Evolutionary conservation across 2,113 vertebrate species (phyloP), one percentile per base, ranked within the genome.

Genomic region (Scophthalmus maximus): DNA sequence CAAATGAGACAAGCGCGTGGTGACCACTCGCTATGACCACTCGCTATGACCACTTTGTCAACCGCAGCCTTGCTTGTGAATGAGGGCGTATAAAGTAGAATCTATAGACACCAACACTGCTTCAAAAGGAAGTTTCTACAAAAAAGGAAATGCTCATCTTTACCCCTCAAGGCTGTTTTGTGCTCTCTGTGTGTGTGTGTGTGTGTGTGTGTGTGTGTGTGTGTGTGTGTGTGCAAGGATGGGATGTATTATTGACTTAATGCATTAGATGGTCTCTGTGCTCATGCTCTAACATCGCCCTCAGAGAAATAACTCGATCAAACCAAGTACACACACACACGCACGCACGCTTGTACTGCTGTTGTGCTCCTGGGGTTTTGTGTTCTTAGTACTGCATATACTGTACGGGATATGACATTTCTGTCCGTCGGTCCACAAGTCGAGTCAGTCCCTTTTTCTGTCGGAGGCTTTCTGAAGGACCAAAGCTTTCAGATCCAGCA

Each of bases 251-350:
- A 87, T 83, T 85, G 82, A 88, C 79, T 90, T 83, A 88, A 87
- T 90, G 83, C 85, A 90, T 88, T 89, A 90, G 78, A 88, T 81
- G 73, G 73, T 74, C 83, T 83, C 71, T 10, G 79, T 79, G 79
- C 80, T 89, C 78, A 68, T 22, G 52, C 77, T 86, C 82, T 74
- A 77, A 86, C 68, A 85, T 78, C 36, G 51, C 86, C 81, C 83
- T 85, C 70, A 70, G 82, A 88, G 85, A 82, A 84, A 84, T 82
- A 82, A 80, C 53, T 17, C 73, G 68, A 87, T 84, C 74, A 86
- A 63, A 83, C 69, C n/a, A 40, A 76, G 67, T 66, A 65, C 65
- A 84, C 61, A 74, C 47, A 52, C 73, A 71, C 63, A 73, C 27
- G 23, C 36, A 72, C 52, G 36, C 36, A 59, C 29, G 57, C 68